Evolutionary conservation across 1,140 invertebrate species (phyloP).

Genomic region (Semibalanus balanoides): DNA sequence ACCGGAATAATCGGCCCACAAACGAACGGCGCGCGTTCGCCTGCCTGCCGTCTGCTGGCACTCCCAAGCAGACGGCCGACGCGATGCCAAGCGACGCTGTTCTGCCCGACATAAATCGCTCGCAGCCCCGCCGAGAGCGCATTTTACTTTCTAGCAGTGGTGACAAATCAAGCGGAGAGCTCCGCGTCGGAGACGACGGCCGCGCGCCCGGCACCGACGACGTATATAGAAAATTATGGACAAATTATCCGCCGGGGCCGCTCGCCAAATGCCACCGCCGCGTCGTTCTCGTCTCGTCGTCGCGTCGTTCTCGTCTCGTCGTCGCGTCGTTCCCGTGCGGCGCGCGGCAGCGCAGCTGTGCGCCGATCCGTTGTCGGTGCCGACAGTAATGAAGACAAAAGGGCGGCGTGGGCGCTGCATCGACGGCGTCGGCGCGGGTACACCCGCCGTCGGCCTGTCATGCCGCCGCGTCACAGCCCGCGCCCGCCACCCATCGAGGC

Average conservation of each 20-base stretch:
- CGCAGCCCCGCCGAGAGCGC: background rate
- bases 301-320: too few relatives aligned
- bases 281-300: background rate
- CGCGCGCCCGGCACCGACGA: background rate
- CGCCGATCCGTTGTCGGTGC: background rate
- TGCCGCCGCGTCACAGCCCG: background rate
- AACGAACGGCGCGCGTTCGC: background rate
- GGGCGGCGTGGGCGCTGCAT: too few relatives aligned
- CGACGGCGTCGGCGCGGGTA: too few relatives aligned
- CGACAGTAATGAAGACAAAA: conserved; percentile 1
- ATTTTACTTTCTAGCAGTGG: background rate
- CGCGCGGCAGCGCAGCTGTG: background rate
- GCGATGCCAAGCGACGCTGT: background rate
- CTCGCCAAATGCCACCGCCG: background rate
- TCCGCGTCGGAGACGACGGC: background rate
- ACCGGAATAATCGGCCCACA: background rate
- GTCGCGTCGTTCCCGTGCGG: too few relatives aligned
- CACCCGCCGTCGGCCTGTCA: too few relatives aligned
- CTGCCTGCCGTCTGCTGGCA: too few relatives aligned
- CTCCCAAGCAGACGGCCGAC: background rate
- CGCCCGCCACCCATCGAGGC: background rate
- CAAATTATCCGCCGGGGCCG: background rate
- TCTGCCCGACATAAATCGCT: background rate
- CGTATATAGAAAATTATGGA: background rate
- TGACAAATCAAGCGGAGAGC: background rate